Conservation (phyloP, 2,113 vertebrate genomes). For the Gymnobelideus leadbeateri region DNA sequence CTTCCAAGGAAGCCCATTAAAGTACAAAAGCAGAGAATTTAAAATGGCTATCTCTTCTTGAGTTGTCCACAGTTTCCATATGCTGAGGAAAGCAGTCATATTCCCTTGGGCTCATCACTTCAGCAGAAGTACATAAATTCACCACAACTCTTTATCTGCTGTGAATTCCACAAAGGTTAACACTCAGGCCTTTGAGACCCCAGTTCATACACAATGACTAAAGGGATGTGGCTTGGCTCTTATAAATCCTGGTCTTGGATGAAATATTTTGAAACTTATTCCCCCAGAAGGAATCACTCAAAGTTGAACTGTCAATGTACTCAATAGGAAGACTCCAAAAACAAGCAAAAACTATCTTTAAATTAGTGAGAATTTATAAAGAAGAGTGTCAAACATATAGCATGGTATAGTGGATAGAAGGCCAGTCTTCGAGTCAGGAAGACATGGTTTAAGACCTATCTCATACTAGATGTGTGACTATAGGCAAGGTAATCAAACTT, state of each 20-base stretch:
- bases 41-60: slow-evolving; percentile 7
- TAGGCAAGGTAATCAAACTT: background rate
- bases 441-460: background rate
- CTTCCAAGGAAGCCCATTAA: slow-evolving; percentile 4
- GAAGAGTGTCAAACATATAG: background rate
- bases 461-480: background rate
- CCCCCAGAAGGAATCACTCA: background rate
- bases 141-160: slow-evolving; percentile 3
- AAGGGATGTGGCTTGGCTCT: slow-evolving; percentile 7
- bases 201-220: background rate
- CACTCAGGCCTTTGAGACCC: background rate
- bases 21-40: background rate
- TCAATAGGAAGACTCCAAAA: background rate
- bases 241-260: background rate
- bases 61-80: slow-evolving; percentile 18
- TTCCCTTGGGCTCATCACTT: background rate
- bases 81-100: background rate
- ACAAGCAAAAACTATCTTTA: background rate
- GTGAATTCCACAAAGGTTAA: slow-evolving; percentile 2
- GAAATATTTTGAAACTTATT: slow-evolving; percentile 25
- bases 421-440: background rate
- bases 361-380: background rate
- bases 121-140: background rate
- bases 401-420: background rate
- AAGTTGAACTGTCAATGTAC: background rate